Base-by-base conservation (phyloP, 2,797 vertebrate genomes). In the Anguilla megastoma region DNA sequence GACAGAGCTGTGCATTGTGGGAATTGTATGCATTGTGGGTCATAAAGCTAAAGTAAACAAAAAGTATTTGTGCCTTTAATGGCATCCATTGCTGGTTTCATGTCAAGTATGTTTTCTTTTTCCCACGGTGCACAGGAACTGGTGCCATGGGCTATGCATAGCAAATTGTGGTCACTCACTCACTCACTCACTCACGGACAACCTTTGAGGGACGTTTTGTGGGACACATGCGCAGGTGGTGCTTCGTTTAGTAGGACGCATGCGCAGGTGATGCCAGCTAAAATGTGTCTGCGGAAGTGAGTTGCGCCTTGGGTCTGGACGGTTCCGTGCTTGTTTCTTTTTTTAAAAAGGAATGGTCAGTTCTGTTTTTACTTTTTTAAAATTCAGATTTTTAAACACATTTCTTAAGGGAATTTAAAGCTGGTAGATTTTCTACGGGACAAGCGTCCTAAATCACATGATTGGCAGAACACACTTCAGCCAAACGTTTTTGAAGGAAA, bases 381-480 rank as follows among this genome's bases (percentile, higher is more conserved):
- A 36, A 50, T 88, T 54, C 54, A 6, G 4, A 33, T 45, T 80
- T 21, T 48, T 8, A 80, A 24, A 5, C 21, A 80, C 41, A 50
- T 80, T 50, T 24, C 41, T 80, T 76, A 48, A 80, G 76, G 76
- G 24, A 80, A 24, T 80, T 24, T 24, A 80, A 48, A 27, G 52
- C 7, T 41, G 85, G 74, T 87, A 41, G 58, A 45, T 83, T 82
- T 82, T 12, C n/a, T 66, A 82, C 88, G 69, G 85, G 88, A 88
- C 69, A 9, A 18, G 74, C 12, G n/a, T 6, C 63, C 63, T 66
- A 27, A 45, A 30, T 58, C 21, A 54, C 60, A 10, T 9, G 82
- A 84, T 83, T 79, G 74, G 41, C 74, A 36, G 74, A 33, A 36
- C 27, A 33, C 16, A 10, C 69, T 74, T 74, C 27, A 74, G n/a